Evolutionary conservation across 2,113 vertebrate genomes (phyloP).

Genomic region (Cololabis saira): DNA sequence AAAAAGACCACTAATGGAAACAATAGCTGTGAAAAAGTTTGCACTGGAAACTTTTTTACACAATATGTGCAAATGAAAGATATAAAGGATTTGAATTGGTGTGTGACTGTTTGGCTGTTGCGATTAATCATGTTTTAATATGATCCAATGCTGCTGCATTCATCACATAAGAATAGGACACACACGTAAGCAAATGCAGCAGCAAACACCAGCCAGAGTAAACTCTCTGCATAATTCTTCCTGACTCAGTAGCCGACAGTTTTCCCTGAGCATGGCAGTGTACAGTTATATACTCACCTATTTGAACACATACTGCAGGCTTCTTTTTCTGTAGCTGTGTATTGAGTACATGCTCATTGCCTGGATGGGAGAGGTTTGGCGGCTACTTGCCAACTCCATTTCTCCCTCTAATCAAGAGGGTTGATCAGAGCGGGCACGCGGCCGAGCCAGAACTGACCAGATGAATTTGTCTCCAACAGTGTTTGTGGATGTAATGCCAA

Average conservation of each 20-base stretch:
- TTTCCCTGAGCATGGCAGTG: neutral
- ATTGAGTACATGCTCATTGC: neutral
- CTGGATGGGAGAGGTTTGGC: conserved; percentile 15
- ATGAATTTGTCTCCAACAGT: conserved; percentile 38
- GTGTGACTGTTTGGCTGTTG: conserved; percentile 28
- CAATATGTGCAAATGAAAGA: neutral
- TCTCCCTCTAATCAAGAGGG: conserved; percentile 38
- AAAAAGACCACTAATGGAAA: too few relatives aligned
- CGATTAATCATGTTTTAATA: conserved; percentile 56
- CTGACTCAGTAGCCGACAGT: conserved; percentile 18
- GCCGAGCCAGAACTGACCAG: conserved; percentile 41
- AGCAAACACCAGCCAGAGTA: conserved; percentile 12
- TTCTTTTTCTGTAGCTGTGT: neutral
- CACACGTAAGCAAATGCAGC: conserved; percentile 12
- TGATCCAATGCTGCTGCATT: conserved; percentile 50
- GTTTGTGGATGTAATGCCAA: conserved; percentile 34
- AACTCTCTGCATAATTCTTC: conserved; percentile 42
- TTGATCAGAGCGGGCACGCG: conserved; percentile 23
- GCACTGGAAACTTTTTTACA: neutral
- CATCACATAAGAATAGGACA: conserved; percentile 47
- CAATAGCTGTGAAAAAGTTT: neutral
- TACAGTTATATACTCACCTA: neutral
- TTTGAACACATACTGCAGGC: conserved; percentile 3
- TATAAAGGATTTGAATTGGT: conserved; percentile 29
- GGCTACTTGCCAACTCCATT: conserved; percentile 22